Base-by-base conservation (phyloP, 2,888 invertebrate species). In the Graphium colonna region DNA sequence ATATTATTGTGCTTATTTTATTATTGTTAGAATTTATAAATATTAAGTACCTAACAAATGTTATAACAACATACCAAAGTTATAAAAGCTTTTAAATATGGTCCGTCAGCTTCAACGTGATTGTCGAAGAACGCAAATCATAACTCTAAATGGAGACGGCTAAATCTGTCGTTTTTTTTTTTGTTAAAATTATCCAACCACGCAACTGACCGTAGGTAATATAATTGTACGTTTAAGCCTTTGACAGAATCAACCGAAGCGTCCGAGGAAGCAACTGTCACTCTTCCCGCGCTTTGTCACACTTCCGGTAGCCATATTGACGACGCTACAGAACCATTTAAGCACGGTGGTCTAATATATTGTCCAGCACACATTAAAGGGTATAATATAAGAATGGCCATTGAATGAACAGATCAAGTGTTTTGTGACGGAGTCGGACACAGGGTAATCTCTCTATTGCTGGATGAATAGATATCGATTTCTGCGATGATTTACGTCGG, bases 221-320 rank as follows among this genome's bases (percentile, higher is more conserved):
- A 60, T 57, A 54, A 65, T 67, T 59, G 62, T 62, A 58, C 57
- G 67, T 69, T 65, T 63, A 61, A 63, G 57, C 62, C 62, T 65
- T 70, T 67, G 59, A 68, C 51, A 51, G 48, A 60, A 65, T 53
- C 65, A 65, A 67, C 55, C 54, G 61, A 43, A 64, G 71, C 74
- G 61, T 62, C 60, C 55, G 59, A 55, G 55, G 62, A 59, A 59
- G 61, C 68, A 64, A 65, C 68, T 68, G 67, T 65, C 62, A 51
- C 43, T 49, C n/a, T 45, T 57, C 55, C 55, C 53, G 55, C 56
- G 56, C 58, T 57, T 61, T 64, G 60, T 58, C 49, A 40, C 13
- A 55, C 60, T 68, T 69, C 68, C 69, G 68, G 60, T 50, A 45
- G 58, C 57, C 61, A 62, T 64, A 56, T 64, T 62, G 59, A 43